Evolutionary conservation across 1,140 invertebrate species (phyloP).

Genomic region (Lineus longissimus): DNA sequence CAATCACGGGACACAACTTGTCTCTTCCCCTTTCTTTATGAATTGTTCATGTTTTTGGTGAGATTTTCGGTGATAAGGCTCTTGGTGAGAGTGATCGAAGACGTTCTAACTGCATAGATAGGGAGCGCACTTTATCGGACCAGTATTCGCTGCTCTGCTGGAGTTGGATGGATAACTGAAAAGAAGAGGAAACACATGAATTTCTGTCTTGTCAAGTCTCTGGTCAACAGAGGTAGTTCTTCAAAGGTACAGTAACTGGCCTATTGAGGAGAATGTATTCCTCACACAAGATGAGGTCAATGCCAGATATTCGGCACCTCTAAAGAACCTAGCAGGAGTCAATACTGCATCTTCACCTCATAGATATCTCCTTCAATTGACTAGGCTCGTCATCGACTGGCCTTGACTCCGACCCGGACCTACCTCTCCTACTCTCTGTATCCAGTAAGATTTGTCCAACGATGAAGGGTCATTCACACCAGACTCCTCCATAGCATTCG

Average conservation of each 20-base stretch:
- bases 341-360: too few relatives aligned
- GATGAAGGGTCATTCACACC: slow-evolving; percentile 29
- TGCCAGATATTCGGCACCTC: too few relatives aligned
- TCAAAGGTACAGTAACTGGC: too few relatives aligned
- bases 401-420: not conserved
- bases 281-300: too few relatives aligned
- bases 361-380: too few relatives aligned
- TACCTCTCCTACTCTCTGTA: slow-evolving; percentile 50
- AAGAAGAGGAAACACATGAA: slow-evolving; percentile 13
- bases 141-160: slow-evolving; percentile 52
- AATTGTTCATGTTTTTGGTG: too few relatives aligned
- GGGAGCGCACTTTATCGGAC: slow-evolving; percentile 47
- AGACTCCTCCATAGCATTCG: not conserved
- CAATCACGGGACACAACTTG: too few relatives aligned
- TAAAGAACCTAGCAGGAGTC: too few relatives aligned
- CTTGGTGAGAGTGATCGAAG: not conserved
- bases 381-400: too few relatives aligned
- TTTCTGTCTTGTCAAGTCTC: not conserved
- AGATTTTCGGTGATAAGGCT: not conserved
- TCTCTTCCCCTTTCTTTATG: too few relatives aligned
- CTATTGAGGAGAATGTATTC: too few relatives aligned
- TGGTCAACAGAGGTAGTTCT: too few relatives aligned
- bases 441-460: slow-evolving; percentile 51
- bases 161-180: slow-evolving; percentile 48
- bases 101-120: slow-evolving; percentile 30